Base-by-base conservation (phyloP, 2,797 vertebrate species). In the Discoglossus pictus region DNA sequence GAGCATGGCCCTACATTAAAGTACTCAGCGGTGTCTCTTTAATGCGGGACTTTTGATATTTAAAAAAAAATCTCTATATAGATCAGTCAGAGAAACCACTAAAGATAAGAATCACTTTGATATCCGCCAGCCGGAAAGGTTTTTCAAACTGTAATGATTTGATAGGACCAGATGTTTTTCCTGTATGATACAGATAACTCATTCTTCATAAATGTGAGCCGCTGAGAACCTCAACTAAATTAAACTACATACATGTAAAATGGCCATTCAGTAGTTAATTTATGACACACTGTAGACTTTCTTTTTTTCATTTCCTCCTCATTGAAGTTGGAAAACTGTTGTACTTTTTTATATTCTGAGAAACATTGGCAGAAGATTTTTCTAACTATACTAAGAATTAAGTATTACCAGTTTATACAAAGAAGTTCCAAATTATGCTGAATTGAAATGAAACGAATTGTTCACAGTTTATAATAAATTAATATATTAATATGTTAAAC, bases 131-230 rank as follows among this genome's bases (percentile, higher is more conserved):
- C 31, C 47, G 43, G 42, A 39, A 58, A 27, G 11, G 20, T 48
- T 9, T 15, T 15, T 46, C 21, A 24, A 20, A 31, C 63, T 58
- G 34, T 48, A 44, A 8, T 35, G 50, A 21, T 56, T 40, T 36
- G 25, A 9, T 44, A 39, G 4, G 21, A 39, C 17, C 52, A 65
- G 62, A 65, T 56, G 53, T 66, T 36, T 7, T 15, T 54, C 39
- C 53, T 48, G 63, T 55, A 9, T 15, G 27, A 65, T 55, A 38
- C 44, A 46, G 36, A 34, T 43, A 65, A 48, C 42, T 27, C 8
- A 38, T 7, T 6, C n/a, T 56, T 7, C 4, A 38, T 39, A 39
- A 39, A 54, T 18, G 34, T 4, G 9, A n/a, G 17, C 38, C 11
- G 21, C 18, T 24, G 21, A 23, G 21, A 51, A 8, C 4, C 27